phyloP scores from a whole-genome alignment of 2,888 invertebrate genomes.

The Altica lythri region DNA sequence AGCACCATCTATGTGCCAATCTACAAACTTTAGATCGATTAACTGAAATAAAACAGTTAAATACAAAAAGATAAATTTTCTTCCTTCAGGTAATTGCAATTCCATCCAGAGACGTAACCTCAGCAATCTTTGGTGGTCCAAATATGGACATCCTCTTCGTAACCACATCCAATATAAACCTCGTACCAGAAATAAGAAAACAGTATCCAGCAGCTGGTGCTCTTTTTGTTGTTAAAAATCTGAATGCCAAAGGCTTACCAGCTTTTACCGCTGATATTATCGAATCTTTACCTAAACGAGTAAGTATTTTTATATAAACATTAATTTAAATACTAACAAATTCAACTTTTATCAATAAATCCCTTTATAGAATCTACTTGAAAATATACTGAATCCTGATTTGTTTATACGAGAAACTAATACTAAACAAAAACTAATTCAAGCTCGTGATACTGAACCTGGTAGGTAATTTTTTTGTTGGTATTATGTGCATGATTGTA shows the following conservation, averaged over 20 bases:
- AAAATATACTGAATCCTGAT: constrained; percentile 22
- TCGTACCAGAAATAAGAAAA: constrained; percentile 45
- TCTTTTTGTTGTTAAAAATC: constrained; percentile 52
- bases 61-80: no score
- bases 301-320: constrained; percentile 4
- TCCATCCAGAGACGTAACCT: constrained; percentile 64
- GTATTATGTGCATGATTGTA: not conserved
- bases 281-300: constrained; percentile 29
- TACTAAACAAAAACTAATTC: constrained; percentile 11
- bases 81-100: constrained; percentile 48
- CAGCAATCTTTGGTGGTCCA: constrained; percentile 68
- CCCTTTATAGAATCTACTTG: constrained; percentile 27
- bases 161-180: constrained; percentile 59
- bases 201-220: constrained; percentile 59
- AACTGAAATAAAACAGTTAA: no score
- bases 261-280: constrained; percentile 48
- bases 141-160: constrained; percentile 66
- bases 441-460: constrained; percentile 21
- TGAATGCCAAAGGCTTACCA: constrained; percentile 49
- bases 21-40: no score
- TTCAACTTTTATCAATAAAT: not conserved
- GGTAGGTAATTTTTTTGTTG: constrained; percentile 25
- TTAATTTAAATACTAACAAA: not conserved
- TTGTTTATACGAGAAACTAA: constrained; percentile 12
- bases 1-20: no score